These are phyloP conservation scores for Aythya baeri DNA, from an alignment of 2,113 vertebrate genomes.

Conservation along the genomic window DNA sequence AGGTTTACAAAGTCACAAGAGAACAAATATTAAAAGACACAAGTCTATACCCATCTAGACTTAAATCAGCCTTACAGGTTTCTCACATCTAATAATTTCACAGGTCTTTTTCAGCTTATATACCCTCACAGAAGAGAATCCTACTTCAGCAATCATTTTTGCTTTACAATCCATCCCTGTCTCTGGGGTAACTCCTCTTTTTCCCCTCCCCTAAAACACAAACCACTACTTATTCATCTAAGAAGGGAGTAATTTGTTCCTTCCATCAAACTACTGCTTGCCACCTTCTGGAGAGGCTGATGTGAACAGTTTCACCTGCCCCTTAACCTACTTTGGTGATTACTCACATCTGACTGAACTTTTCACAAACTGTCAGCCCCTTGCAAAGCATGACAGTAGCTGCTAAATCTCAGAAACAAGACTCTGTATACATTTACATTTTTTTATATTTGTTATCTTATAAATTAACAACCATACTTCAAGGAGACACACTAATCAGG, in stretches of 20 bases:
- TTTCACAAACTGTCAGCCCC: not conserved
- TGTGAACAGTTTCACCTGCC: not conserved
- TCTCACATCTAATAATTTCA: not conserved
- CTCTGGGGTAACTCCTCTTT: not conserved
- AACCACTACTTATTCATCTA: not conserved
- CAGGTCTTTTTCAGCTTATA: not conserved
- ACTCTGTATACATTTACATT: not conserved
- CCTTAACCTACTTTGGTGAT: fast-evolving
- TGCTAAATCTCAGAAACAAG: not conserved
- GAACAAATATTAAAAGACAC: not conserved
- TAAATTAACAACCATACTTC: not conserved
- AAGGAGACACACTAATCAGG: not conserved
- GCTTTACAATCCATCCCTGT: not conserved
- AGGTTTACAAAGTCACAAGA: not conserved
- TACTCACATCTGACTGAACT: not conserved
- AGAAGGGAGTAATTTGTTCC: not conserved
- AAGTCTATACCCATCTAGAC: not conserved
- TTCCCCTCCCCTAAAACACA: not conserved
- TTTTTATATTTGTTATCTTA: not conserved
- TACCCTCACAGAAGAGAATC: not conserved
- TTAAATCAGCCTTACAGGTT: not conserved
- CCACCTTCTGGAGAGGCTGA: not conserved
- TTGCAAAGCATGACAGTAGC: not conserved
- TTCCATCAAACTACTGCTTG: not conserved
- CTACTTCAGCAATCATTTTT: not conserved